These are phyloP conservation scores for Iphiclides podalirius DNA, from an alignment of 2,888 invertebrate genomes.

Conservation along the genomic window DNA sequence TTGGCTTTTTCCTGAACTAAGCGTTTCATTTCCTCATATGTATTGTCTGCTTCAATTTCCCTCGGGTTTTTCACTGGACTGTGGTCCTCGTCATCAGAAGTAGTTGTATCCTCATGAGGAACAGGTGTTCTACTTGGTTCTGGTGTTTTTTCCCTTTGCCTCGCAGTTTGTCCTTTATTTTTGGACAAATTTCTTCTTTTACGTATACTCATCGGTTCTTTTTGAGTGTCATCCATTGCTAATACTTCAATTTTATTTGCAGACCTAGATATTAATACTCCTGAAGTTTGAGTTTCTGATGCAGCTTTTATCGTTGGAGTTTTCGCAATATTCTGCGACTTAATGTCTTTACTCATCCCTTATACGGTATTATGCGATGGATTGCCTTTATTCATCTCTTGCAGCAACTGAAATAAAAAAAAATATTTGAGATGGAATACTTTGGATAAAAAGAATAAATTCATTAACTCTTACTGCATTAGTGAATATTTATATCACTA, in stretches of 20 bases:
- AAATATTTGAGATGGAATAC: too few species aligned
- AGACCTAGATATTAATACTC: constrained; percentile 45
- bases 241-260: constrained; percentile 39
- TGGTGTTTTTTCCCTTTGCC: constrained; percentile 74
- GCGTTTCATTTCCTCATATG: constrained; percentile 73
- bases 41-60: constrained; percentile 72
- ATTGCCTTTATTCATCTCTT: constrained; percentile 59
- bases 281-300: constrained; percentile 57
- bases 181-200: constrained; percentile 82
- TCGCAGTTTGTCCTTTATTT: constrained; percentile 70
- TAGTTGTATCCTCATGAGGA: constrained; percentile 82
- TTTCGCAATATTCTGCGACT: too few species aligned
- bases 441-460: too few species aligned
- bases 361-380: constrained; percentile 38
- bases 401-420: constrained; percentile 50
- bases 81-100: constrained; percentile 75
- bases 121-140: constrained; percentile 70
- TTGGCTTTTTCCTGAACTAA: constrained; percentile 62
- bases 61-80: constrained; percentile 52
- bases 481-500: too few species aligned
- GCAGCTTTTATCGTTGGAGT: constrained; percentile 58
- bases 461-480: too few species aligned
- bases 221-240: constrained; percentile 59
- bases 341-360: too few species aligned
- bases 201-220: constrained; percentile 76